Evolutionary conservation across 2,888 invertebrate species (phyloP), one percentile per base, ranked within the genome.

Genomic region (Trachelus troglodyta): DNA sequence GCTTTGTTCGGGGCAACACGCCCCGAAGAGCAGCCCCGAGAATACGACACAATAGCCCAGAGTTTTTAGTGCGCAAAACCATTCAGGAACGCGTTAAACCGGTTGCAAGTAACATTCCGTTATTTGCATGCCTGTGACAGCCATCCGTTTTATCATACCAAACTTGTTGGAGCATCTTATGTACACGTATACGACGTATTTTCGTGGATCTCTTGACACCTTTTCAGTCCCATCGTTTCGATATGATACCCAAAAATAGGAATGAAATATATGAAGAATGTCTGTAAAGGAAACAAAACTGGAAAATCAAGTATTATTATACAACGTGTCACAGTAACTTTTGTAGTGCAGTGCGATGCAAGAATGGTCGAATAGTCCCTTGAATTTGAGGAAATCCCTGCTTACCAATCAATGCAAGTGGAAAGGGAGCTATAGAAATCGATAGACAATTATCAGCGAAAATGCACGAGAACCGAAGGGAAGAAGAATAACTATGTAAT

Each of bases 31-130:
- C 23, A 56, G 56, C 56, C 23, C 56, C 56, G 9, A 9, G 56
- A 56, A 56, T 9, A 56, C 23, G 23, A 56, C 56, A 56, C 56
- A 56, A 56, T 56, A 56, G 56, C 23, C 56, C 56, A 56, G 23
- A 15, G 56, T 56, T 56, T 56, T 56, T 6, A 56, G 56, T 56
- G 56, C 56, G 1, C 56, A 23, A 56, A 56, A 23, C 23, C 56
- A 74, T 31, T n/a, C 75, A 30, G 35, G 31, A 75, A n/a, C 76
- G 30, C 40, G 68, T 33, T 76, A 37, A 56, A 37, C 85, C 85
- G 85, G 86, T 86, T 86, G 80, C 76, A 81, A 81, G 79, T 81
- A 79, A 81, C 82, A 81, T 81, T 80, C 79, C 76, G 83, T 81
- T 82, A 84, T 83, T 82, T 81, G 81, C 83, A 80, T 56, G 23